Evolutionary conservation across 1,140 invertebrate species (phyloP), one percentile per base, ranked within the genome.

Genomic region (Drosophila parabipectinata): DNA sequence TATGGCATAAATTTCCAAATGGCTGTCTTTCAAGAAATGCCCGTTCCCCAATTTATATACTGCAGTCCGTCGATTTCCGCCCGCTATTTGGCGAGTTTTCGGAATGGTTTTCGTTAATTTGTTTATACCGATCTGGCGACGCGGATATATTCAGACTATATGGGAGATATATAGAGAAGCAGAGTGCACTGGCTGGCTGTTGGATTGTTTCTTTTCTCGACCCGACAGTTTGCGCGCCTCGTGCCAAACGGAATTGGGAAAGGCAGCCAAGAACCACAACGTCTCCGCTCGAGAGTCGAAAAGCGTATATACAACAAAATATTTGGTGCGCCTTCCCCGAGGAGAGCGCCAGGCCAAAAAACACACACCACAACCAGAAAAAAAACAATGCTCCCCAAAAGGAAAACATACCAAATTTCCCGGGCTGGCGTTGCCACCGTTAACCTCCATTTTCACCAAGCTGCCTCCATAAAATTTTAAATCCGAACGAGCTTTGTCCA

Each of bases 251-350:
- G 45, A 77, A 72, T 80, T 63, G 59, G 52, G 77, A 39, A 84
- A 80, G 81, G 77, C 81, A 74, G 77, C 67, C 72, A 64, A 72
- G 59, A 51, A 75, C 79, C 62, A 87, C 82, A 73, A 88, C 83
- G 79, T 88, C 72, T 71, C 83, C 71, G 84, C 67, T 87, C 83
- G 83, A 83, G 71, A 88, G 76, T 75, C 83, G 76, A 87, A 87
- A 87, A 87, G 75, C 83, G 83, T 87, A 79, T 87, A 88, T 88
- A 87, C 84, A 88, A 88, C 77, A 78, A 83, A 73, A 79, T 88
- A 79, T 77, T 88, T 73, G 51, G 58, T 55, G 60, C 39, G 41
- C 41, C 41, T 44, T 44, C 15, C 14, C n/a, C 15, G 14, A 14
- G 15, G 26, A 52, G 47, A 79, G 82, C 67, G 80, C 66, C 69